Evolutionary conservation across 2,888 invertebrate genomes (phyloP).

Genomic region (Trilocha varians): DNA sequence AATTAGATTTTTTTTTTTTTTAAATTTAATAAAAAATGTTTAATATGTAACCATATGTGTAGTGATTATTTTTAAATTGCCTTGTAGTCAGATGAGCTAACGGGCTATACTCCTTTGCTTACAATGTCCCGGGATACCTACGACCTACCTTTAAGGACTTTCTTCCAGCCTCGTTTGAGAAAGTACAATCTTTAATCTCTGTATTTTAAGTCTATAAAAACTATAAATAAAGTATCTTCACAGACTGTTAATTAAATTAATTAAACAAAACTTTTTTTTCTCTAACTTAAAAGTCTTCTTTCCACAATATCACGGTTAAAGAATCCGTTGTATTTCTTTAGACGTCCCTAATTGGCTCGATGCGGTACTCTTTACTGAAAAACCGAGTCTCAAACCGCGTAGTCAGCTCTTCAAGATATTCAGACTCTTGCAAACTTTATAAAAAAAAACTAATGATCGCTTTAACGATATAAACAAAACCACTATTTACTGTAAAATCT

Average conservation of each 20-base stretch:
- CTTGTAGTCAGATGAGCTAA: too few species aligned
- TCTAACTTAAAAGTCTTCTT: conserved; percentile 16
- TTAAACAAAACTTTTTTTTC: too few species aligned
- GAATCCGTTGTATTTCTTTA: conserved; percentile 23
- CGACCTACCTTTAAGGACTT: too few species aligned
- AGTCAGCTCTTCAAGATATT: background rate
- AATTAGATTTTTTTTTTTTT: too few species aligned
- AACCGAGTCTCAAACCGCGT: background rate
- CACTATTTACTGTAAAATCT: background rate
- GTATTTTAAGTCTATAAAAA: too few species aligned
- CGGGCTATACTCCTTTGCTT: too few species aligned
- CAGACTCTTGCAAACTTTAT: background rate
- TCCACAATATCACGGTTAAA: conserved; percentile 19
- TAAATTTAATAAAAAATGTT: background rate
- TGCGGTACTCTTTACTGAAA: background rate
- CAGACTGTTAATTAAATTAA: too few species aligned
- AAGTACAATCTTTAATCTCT: too few species aligned
- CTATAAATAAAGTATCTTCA: too few species aligned
- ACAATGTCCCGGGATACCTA: too few species aligned
- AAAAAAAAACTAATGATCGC: background rate
- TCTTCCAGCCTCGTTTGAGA: too few species aligned
- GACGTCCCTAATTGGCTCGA: conserved; percentile 34
- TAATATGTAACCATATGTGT: background rate
- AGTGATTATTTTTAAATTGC: background rate
- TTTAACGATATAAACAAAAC: background rate